Evolutionary conservation across 2,888 invertebrate species (phyloP).

Genomic region (Crematogaster levior): DNA sequence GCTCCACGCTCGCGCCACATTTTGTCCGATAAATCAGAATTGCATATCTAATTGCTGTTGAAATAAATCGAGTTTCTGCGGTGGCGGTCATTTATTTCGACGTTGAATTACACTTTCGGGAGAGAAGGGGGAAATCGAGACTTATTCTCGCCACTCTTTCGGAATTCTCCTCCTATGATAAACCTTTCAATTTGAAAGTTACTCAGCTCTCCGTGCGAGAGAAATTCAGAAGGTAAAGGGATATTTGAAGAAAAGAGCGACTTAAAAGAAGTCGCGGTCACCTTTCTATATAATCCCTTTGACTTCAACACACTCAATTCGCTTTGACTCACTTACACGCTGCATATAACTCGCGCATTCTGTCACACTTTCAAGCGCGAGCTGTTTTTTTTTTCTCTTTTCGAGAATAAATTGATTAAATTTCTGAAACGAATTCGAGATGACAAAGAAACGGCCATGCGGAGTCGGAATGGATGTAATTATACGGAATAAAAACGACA

Average conservation of each 20-base stretch:
- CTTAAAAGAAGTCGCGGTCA: not conserved
- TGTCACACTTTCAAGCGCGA: not conserved
- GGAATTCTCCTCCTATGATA: not conserved
- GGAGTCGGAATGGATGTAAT: not conserved
- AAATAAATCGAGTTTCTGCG: not conserved
- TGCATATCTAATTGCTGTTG: not conserved
- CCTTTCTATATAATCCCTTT: not conserved
- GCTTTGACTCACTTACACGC: conserved; percentile 2
- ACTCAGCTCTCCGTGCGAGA: not conserved
- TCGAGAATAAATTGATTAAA: not conserved
- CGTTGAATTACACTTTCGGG: not conserved
- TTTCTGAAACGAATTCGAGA: not conserved
- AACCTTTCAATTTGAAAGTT: not conserved
- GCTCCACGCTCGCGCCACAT: conserved; percentile 18
- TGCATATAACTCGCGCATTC: not conserved
- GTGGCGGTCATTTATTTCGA: not conserved
- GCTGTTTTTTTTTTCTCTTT: not conserved
- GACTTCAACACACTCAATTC: not conserved
- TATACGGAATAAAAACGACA: not conserved
- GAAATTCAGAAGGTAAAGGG: not conserved
- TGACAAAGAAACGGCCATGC: not conserved
- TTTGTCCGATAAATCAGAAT: conserved; percentile 34
- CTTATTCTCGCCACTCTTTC: not conserved
- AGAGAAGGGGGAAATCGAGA: not conserved
- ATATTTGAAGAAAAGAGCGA: not conserved